These are phyloP conservation scores for Ichneumoninae sp. DNA, from an alignment of 2,888 invertebrate species.

Conservation along the genomic window DNA sequence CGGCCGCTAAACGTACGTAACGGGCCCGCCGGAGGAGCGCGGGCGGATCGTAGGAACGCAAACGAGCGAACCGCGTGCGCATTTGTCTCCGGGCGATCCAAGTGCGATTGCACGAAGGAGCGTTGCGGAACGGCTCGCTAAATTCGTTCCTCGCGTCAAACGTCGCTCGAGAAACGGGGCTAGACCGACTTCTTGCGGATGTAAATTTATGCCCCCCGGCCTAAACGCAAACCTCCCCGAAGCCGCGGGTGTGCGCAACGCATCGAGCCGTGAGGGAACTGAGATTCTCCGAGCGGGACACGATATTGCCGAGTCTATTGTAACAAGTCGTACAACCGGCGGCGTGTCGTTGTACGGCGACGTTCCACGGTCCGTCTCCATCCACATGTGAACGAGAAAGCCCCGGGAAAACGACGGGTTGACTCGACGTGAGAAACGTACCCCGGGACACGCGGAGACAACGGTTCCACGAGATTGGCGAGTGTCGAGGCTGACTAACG, in stretches of 20 bases:
- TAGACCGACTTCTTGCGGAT: neutral
- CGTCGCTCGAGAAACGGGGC: constrained; percentile 14
- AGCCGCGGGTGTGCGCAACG: constrained; percentile 5
- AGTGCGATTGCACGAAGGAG: constrained; percentile 47
- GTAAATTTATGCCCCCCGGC: constrained; percentile 43
- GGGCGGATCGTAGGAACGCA: neutral
- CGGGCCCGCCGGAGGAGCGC: neutral
- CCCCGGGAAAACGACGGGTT: constrained; percentile 36
- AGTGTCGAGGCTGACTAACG: constrained; percentile 63
- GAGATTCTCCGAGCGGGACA: constrained; percentile 28
- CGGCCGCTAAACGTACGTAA: neutral
- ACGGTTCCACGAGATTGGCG: constrained; percentile 50
- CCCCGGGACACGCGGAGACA: constrained; percentile 36
- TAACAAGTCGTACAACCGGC: constrained; percentile 13
- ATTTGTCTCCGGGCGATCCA: constrained; percentile 19
- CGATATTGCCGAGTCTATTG: constrained; percentile 26
- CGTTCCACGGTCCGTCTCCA: neutral
- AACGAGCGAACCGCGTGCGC: constrained; percentile 16
- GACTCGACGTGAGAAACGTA: constrained; percentile 51
- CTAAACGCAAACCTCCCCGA: constrained; percentile 36
- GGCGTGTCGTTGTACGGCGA: constrained; percentile 10
- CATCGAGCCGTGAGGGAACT: neutral
- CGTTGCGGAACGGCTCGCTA: constrained; percentile 1
- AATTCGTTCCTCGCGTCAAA: neutral
- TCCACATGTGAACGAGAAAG: constrained; percentile 10